Percentiles rank a stretch among this genome's conserved stretches.
Conservation (phyloP, 2,113 vertebrate genomes). For the Anolis carolinensis region DNA sequence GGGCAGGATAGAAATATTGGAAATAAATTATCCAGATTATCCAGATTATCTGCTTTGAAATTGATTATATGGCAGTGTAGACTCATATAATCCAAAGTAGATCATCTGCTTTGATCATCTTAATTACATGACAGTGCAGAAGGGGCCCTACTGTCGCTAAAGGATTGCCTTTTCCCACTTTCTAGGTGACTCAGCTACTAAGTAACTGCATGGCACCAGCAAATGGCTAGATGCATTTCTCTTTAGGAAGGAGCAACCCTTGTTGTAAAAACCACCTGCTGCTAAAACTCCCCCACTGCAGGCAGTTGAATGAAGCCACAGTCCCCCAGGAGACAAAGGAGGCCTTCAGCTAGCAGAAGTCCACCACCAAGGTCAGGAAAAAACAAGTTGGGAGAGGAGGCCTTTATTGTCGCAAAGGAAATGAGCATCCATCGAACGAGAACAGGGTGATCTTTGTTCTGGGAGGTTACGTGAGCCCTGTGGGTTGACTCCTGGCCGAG, state of each 20-base stretch:
- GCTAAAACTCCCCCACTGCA: not conserved
- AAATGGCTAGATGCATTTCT: not conserved
- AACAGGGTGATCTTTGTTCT: slow-evolving; percentile 25
- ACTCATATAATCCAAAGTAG: no score
- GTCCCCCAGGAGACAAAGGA: slow-evolving; percentile 20
- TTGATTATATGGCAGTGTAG: no score
- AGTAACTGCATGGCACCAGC: not conserved
- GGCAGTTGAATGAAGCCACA: not conserved
- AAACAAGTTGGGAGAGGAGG: slow-evolving; percentile 12
- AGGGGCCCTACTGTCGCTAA: no score
- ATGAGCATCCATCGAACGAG: not conserved
- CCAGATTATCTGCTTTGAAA: no score
- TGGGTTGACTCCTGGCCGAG: not conserved
- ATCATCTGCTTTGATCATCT: no score
- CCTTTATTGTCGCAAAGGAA: slow-evolving; percentile 16
- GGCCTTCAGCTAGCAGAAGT: slow-evolving; percentile 14
- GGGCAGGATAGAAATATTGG: no score
- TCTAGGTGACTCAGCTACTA: not conserved
- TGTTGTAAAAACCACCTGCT: slow-evolving; percentile 1
- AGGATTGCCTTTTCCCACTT: not conserved
- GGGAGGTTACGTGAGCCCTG: not conserved
- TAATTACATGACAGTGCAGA: no score
- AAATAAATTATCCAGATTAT: no score
- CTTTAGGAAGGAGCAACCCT: not conserved
- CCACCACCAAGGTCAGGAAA: slow-evolving; percentile 1